Evolutionary conservation across 2,797 vertebrate species (phyloP), one percentile per base, ranked within the genome.

Genomic region (Lutjanus campechanus): DNA sequence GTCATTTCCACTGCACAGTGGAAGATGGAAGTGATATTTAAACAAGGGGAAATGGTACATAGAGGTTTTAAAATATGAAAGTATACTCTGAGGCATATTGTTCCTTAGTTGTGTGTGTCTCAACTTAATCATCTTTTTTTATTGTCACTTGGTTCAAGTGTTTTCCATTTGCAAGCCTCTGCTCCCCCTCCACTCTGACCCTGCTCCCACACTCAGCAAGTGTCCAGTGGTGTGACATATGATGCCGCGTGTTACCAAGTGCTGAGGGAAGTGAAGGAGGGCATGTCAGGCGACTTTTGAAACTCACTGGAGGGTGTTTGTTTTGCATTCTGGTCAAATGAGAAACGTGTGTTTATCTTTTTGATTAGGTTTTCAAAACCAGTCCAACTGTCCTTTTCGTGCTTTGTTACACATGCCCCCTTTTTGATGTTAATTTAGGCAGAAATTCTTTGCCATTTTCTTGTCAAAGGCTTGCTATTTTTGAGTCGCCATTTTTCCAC

Each of bases 271-370:
- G 59, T 66, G 46, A 70, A 75, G 22, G 15, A 69, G 17, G 67
- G 5, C 59, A 66, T 58, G 56, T 69, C 17, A 56, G 41, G 47
- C 71, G 49, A 77, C 59, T 20, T 0, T 44, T 69, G 11, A 73
- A 79, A 44, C 20, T 71, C 54, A 56, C 11, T 6, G 15, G 2
- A 13, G 20, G 58, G 29, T 75, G n/a, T 29, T 73, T 69, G 15
- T 69, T 70, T 65, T 58, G 50, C 43, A 70, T 77, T 81, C 65
- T 75, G 8, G 54, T 40, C 17, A 25, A 51, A 73, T 20, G 17
- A 66, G 59, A 84, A 43, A 8, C 55, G 71, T 56, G 11, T 29
- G 11, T 15, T 50, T 5, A 44, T 10, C 4, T 59, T 76, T 80
- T 53, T 73, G 7, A 25, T 70, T 1, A 49, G 36, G 29, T 40